phyloP scores from a whole-genome alignment of 2,113 vertebrate genomes.

The Bufo bufo region DNA sequence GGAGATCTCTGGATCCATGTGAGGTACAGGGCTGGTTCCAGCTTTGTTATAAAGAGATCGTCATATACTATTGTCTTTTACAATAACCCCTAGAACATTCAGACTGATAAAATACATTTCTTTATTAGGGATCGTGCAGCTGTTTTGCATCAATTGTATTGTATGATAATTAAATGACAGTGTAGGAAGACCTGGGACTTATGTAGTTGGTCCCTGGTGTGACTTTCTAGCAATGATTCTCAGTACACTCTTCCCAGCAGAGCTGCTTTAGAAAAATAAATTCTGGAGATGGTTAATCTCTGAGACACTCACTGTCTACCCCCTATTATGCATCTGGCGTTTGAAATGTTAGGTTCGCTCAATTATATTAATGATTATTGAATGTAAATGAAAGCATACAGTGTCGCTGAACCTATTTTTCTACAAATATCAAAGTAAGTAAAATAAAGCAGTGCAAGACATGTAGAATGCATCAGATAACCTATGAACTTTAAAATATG shows the following conservation, averaged over 20 bases:
- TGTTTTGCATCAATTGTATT: background rate
- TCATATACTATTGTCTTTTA: no score
- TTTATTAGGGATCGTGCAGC: background rate
- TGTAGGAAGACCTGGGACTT: background rate
- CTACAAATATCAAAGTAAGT: conserved; percentile 8
- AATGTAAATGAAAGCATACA: conserved; percentile 9
- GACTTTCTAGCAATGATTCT: background rate
- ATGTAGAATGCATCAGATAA: conserved; percentile 28
- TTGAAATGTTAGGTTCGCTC: background rate
- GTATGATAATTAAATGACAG: background rate
- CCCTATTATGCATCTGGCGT: background rate
- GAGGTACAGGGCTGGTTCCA: no score
- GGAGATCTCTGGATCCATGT: no score
- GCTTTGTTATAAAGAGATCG: no score
- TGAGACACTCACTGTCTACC: background rate
- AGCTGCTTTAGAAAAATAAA: background rate
- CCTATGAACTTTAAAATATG: conserved; percentile 19
- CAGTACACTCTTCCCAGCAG: background rate
- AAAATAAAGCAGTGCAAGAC: background rate
- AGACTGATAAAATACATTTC: background rate
- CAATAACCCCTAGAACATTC: background rate
- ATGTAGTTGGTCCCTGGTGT: background rate
- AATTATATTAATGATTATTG: conserved; percentile 29
- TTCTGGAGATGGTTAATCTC: conserved; percentile 21
- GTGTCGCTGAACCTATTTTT: background rate